Conservation (phyloP, 2,113 vertebrate genomes). For the Lanius ludovicianus region DNA sequence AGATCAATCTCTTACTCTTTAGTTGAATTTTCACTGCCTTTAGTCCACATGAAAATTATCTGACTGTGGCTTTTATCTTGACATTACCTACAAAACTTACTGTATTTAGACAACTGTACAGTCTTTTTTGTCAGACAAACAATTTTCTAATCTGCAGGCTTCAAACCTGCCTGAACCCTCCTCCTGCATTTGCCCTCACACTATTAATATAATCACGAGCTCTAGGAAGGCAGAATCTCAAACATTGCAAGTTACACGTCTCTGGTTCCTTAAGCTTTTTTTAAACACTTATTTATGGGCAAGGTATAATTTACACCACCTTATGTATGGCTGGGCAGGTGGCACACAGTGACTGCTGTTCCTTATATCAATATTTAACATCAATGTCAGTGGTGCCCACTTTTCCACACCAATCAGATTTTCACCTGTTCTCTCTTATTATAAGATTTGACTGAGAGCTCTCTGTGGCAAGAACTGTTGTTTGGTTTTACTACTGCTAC, state of each 20-base stretch:
- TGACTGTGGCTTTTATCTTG: neutral
- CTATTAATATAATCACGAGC: slow-evolving; percentile 38
- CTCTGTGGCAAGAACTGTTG: neutral
- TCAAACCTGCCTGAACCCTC: neutral
- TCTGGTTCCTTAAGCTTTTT: slow-evolving; percentile 59
- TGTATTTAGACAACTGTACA: neutral
- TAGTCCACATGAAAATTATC: neutral
- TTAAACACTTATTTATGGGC: slow-evolving; percentile 62
- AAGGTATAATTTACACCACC: slow-evolving; percentile 56
- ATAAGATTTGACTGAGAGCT: neutral
- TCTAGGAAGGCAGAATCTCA: slow-evolving; percentile 1
- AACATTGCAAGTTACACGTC: neutral
- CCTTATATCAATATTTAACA: neutral
- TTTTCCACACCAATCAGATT: neutral
- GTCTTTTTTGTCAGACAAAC: neutral
- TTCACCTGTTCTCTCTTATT: slow-evolving; percentile 32
- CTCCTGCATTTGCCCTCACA: neutral
- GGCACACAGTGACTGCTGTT: slow-evolving; percentile 13
- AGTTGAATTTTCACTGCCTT: neutral
- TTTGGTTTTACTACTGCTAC: neutral
- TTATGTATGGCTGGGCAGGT: slow-evolving; percentile 44
- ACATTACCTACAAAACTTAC: neutral
- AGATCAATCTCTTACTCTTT: neutral
- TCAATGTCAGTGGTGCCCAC: neutral
- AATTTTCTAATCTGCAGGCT: neutral